Evolutionary conservation across 2,888 invertebrate genomes (phyloP).

Genomic region (Cheilosia soror): DNA sequence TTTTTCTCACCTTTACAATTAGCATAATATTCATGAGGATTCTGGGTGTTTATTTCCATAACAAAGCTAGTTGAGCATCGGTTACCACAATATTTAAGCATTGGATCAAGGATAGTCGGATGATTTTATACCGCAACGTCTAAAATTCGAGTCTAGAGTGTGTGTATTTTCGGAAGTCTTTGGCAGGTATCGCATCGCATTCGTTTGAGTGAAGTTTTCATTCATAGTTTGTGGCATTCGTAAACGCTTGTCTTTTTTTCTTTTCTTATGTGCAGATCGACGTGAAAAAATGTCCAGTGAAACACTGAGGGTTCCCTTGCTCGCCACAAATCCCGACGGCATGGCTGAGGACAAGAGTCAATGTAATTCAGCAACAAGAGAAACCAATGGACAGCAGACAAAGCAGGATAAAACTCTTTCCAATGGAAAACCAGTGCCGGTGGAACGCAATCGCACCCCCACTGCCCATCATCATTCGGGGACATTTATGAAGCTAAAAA

Average conservation of each 20-base stretch:
- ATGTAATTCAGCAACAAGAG: conserved; percentile 65
- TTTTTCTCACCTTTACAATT: conserved; percentile 63
- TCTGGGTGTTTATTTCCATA: conserved; percentile 72
- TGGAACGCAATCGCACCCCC: conserved; percentile 4
- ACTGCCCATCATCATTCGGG: conserved; percentile 77
- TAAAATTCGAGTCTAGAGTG: conserved; percentile 46
- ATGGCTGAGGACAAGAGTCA: conserved; percentile 77
- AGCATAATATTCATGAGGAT: conserved; percentile 71
- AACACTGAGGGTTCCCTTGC: conserved; percentile 61
- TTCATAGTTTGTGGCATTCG: conserved; percentile 56
- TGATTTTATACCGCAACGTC: conserved; percentile 45
- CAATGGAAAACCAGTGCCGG: conserved; percentile 56
- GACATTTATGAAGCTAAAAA: conserved; percentile 93
- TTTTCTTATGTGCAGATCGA: conserved; percentile 32
- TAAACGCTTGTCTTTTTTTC: conserved; percentile 43
- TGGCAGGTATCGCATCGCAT: conserved; percentile 49
- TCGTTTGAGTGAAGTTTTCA: conserved; percentile 56
- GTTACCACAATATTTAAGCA: conserved; percentile 61
- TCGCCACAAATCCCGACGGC: conserved; percentile 28
- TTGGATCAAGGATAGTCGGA: conserved; percentile 53
- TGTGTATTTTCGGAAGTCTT: conserved; percentile 42
- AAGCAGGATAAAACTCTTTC: conserved; percentile 37
- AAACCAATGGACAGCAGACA: conserved; percentile 56
- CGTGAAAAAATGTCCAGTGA: conserved; percentile 60
- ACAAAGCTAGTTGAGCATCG: conserved; percentile 67